Evolutionary conservation across 2,888 invertebrate species (phyloP).

Genomic region (Hyppa rectilinea): DNA sequence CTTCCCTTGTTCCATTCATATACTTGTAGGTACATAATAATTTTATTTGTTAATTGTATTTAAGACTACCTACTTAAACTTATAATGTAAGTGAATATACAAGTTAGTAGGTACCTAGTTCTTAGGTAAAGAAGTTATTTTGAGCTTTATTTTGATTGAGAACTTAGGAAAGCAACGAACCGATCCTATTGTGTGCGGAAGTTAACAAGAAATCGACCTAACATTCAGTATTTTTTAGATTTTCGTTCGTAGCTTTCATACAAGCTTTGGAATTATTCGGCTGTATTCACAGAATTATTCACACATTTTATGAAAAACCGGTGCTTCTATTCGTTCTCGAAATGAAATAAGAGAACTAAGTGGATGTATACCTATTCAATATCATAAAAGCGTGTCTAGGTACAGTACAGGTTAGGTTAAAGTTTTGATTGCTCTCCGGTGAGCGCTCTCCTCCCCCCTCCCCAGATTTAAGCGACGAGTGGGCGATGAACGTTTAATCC

Average conservation of each 20-base stretch:
- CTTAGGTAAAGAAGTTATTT: background rate
- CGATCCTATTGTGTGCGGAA: background rate
- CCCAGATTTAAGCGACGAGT: constrained; percentile 44
- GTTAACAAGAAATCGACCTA: background rate
- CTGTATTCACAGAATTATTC: constrained; percentile 17
- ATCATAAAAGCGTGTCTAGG: constrained; percentile 39
- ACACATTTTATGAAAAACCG: constrained; percentile 12
- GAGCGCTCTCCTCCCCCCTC: constrained; percentile 30
- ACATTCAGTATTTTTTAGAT: constrained; percentile 1
- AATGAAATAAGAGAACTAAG: constrained; percentile 15
- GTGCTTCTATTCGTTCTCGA: background rate
- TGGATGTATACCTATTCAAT: constrained; percentile 10
- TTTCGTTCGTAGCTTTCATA: constrained; percentile 12
- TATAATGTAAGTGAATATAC: too few relatives aligned
- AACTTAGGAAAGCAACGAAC: constrained; percentile 2
- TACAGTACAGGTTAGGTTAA: constrained; percentile 59
- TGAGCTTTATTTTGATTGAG: constrained; percentile 9
- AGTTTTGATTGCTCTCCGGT: constrained; percentile 75
- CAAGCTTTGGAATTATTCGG: constrained; percentile 22
- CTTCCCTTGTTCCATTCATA: too few relatives aligned
- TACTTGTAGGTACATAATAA: too few relatives aligned
- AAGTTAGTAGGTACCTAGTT: too few relatives aligned
- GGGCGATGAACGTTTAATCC: constrained; percentile 72
- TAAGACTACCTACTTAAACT: too few relatives aligned
- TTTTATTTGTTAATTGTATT: too few relatives aligned